These are phyloP conservation scores for Herpailurus yagouaroundi DNA, from an alignment of 2,113 vertebrate genomes.

Conservation along the genomic window DNA sequence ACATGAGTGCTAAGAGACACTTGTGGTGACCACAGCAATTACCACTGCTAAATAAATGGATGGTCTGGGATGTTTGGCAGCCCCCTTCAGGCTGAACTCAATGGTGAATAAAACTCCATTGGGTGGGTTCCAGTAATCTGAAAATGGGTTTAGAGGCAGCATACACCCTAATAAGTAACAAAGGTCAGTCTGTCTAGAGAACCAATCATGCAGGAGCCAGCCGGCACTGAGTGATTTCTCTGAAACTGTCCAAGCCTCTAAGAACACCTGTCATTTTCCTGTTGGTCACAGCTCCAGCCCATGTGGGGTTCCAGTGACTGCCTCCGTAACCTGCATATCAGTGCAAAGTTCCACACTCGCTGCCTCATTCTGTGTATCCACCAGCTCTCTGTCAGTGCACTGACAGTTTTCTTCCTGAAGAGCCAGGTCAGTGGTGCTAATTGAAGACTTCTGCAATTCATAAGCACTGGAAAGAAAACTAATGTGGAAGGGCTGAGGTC, in stretches of 20 bases:
- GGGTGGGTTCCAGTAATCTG: not conserved
- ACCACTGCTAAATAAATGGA: not conserved
- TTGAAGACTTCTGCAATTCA: not conserved
- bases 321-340: not conserved
- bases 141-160: slow-evolving; percentile 33
- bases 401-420: slow-evolving; percentile 41
- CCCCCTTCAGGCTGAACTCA: not conserved
- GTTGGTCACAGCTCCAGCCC: slow-evolving; percentile 16
- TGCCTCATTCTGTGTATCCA: not conserved
- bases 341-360: not conserved
- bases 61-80: not conserved
- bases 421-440: not conserved
- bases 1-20: not conserved
- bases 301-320: slow-evolving; percentile 9
- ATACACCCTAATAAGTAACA: not conserved
- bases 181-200: slow-evolving; percentile 37
- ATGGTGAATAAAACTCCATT: not conserved
- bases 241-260: slow-evolving; percentile 3
- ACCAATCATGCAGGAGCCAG: slow-evolving; percentile 16
- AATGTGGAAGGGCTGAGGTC: not conserved
- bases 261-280: slow-evolving; percentile 36
- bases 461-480: not conserved
- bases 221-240: slow-evolving; percentile 46
- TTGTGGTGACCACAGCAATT: not conserved
- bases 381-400: not conserved